Evolutionary conservation across 2,888 invertebrate species (phyloP), one percentile per base, ranked within the genome.

Genomic region (Eupithecia subumbrata): DNA sequence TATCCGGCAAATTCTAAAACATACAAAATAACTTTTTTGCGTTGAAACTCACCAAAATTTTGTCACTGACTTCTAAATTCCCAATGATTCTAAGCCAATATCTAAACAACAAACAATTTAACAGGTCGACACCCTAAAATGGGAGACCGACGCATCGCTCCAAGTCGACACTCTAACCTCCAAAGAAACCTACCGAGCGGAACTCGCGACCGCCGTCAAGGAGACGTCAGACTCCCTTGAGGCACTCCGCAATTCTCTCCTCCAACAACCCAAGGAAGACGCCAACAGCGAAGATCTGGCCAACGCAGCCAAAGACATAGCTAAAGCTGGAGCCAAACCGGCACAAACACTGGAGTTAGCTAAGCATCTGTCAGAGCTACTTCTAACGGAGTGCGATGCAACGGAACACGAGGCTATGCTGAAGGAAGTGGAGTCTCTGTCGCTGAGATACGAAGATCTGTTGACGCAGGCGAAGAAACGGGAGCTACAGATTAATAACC

Each of bases 81-180:
- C 12, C 43, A 43, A 12, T 43, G 1, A 43, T 43, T 22, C 11
- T 56, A 9, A 56, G 2, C 56, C 12, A 22, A 56, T 11, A 22
- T 56, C 11, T 66, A n/a, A 34, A 30, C 66, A 18, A 37, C 16
- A 8, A 25, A 67, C 18, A 22, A 22, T n/a, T 68, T 40, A 16
- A 1, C 96, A 97, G 92, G 97, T 97, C 14, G 96, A 97, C 79
- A 97, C 97, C 0, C 91, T 97, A 11, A 96, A 95, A 88, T 97
- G 97, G 89, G 97, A 97, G 85, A 96, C 96, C 22, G 97, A 98
- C 84, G 96, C 96, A 0, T 96, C 97, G 0, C 96, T 97, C 8
- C 98, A 98, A 94, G 98, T 98, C 1, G 96, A 98, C 86, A 98
- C 98, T 0, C 90, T 98, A 63, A 97, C 97, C 64, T 97, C 97